Conservation (phyloP, 1,140 invertebrate genomes). For the Lerema accius region DNA sequence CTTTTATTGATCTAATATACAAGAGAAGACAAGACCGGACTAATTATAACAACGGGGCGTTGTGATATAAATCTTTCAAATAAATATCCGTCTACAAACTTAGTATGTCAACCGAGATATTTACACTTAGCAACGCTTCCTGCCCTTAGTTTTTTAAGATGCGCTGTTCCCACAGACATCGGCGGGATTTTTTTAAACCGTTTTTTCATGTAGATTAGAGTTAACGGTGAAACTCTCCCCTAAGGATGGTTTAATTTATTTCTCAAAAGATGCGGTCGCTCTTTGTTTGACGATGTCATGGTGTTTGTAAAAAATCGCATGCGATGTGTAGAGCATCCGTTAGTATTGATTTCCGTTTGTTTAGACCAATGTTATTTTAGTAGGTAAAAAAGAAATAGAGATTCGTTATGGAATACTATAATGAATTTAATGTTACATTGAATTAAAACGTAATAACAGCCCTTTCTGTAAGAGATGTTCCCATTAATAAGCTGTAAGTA, state of each 20-base stretch:
- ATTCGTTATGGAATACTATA: no score
- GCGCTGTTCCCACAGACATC: constrained; percentile 72
- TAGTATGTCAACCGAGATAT: constrained; percentile 69
- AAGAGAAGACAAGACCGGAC: constrained; percentile 27
- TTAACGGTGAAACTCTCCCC: constrained; percentile 80
- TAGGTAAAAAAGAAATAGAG: neutral
- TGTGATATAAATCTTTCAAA: constrained; percentile 71
- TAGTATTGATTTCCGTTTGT: constrained; percentile 27
- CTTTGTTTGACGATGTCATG: constrained; percentile 68
- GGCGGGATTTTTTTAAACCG: constrained; percentile 64
- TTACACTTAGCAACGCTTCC: constrained; percentile 71
- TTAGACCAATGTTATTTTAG: neutral
- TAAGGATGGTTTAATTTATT: constrained; percentile 81
- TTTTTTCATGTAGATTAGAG: constrained; percentile 75
- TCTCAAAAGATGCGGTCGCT: constrained; percentile 76
- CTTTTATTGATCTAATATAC: constrained; percentile 1
- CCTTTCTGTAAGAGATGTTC: no score
- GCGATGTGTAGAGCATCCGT: constrained; percentile 19
- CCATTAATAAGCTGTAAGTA: no score
- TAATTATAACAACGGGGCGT: constrained; percentile 35
- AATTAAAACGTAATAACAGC: no score
- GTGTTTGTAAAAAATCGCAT: constrained; percentile 54
- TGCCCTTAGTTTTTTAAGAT: constrained; percentile 64
- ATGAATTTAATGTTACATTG: no score
- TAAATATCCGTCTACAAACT: constrained; percentile 69